Evolutionary conservation across 1,140 invertebrate genomes (phyloP).

Genomic region (Drosophila kanapiae): DNA sequence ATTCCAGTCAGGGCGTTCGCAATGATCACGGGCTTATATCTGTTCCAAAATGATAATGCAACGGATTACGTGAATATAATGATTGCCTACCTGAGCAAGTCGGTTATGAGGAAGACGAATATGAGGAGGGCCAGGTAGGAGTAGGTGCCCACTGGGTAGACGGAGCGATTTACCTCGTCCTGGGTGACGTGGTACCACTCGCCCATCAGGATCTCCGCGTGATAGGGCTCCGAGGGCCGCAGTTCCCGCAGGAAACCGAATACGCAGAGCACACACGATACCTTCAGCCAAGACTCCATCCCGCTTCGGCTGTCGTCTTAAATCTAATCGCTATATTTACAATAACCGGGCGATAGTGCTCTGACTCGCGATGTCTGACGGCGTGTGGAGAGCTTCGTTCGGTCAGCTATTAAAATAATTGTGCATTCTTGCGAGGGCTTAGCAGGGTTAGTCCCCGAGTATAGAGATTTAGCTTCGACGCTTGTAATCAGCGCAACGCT

Average conservation of each 20-base stretch:
- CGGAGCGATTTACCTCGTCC: constrained; percentile 85
- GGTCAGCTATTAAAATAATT: constrained; percentile 85
- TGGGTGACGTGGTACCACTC: constrained; percentile 90
- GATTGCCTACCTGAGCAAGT: constrained; percentile 87
- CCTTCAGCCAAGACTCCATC: constrained; percentile 87
- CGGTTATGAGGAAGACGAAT: constrained; percentile 92
- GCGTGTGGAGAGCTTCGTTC: constrained; percentile 86
- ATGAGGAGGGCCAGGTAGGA: constrained; percentile 89
- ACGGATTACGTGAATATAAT: not conserved
- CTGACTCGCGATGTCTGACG: not conserved
- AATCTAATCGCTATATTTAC: constrained; percentile 54
- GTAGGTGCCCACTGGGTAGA: constrained; percentile 93
- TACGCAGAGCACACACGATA: constrained; percentile 89
- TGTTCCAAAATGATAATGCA: constrained; percentile 28
- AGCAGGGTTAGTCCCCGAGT: constrained; percentile 22
- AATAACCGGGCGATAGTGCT: constrained; percentile 4
- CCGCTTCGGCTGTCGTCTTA: constrained; percentile 28
- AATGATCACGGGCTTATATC: constrained; percentile 95
- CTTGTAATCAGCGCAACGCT: constrained; percentile 28
- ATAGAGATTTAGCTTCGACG: constrained; percentile 37
- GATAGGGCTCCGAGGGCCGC: constrained; percentile 91
- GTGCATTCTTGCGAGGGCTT: constrained; percentile 48
- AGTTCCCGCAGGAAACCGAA: constrained; percentile 94
- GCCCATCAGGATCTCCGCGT: constrained; percentile 90
- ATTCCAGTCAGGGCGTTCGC: constrained; percentile 90